Base-by-base conservation (phyloP, 2,113 vertebrate species). In the Protobothrops mucrosquamatus region DNA sequence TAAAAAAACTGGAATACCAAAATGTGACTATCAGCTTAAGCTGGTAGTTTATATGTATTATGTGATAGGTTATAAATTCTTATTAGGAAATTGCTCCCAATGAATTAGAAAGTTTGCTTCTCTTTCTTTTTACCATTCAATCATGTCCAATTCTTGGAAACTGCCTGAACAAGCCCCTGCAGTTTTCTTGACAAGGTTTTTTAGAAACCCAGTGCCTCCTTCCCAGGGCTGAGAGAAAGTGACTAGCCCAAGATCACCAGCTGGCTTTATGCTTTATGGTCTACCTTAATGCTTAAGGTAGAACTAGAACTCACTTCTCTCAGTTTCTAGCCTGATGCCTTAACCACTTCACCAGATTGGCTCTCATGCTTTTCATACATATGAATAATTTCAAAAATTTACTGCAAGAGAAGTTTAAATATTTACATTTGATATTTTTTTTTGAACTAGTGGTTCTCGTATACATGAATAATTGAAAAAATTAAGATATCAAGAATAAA, bases 1-100 rank as follows among this genome's bases (percentile, higher is more conserved):
- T 86, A 26, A 24, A 48, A 24, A 52, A 61, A 85, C 10, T 57
- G 59, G 94, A 92, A 69, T 92, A 64, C 29, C 34, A 93, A 23
- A 85, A 93, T 57, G 20, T 91, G 69, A 94, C 22, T 92, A 51
- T 92, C 88, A 24, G 7, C 4, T 91, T 92, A 8, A 64, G 64
- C 39, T 89, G 91, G n/a, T 6, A 90, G 94, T 90, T 85, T 23
- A 52, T 92, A 93, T 91, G 91, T 20, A 92, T 94, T 94, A 22
- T 59, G 12, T 95, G 93, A 64, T 23, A 64, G 9, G 94, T 39
- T 39, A 54, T 64, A 52, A 64, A 54, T 29, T 81, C n/a, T 81
- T 93, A 55, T 1, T 92, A 48, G 6, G 11, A 61, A 94, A n/a
- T 51, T 88, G 12, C 90, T 85, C 91, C 89, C 93, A 20, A 48